These are phyloP conservation scores for Bactericera cockerelli DNA, from an alignment of 1,140 invertebrate species.

Conservation along the genomic window DNA sequence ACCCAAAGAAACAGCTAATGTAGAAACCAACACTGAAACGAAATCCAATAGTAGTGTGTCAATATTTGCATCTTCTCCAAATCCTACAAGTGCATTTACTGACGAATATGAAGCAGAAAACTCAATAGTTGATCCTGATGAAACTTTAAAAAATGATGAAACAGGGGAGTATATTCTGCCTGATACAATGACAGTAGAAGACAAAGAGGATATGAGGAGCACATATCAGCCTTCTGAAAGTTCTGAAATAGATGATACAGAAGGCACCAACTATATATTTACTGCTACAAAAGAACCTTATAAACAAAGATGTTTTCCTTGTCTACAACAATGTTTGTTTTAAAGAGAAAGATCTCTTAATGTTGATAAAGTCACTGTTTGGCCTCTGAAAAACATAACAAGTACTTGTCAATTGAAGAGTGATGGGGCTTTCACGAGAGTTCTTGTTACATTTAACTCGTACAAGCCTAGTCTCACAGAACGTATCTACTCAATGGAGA, in stretches of 20 bases:
- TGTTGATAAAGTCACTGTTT: not conserved
- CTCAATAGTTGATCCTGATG: not conserved
- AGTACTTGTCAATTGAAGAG: not conserved
- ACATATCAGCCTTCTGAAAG: conserved; percentile 19
- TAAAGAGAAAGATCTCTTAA: conserved; percentile 26
- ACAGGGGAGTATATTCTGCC: not conserved
- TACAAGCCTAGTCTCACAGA: not conserved
- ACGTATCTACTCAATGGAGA: not conserved
- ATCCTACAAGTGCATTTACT: not conserved
- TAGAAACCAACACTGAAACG: not conserved
- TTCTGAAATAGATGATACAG: conserved; percentile 20
- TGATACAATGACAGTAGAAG: conserved; percentile 15
- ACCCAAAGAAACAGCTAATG: not conserved
- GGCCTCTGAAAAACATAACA: not conserved
- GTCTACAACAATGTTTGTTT: conserved; percentile 27
- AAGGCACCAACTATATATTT: not conserved
- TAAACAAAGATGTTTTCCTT: conserved; percentile 26
- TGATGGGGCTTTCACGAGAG: conserved; percentile 4
- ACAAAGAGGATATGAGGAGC: too few species aligned
- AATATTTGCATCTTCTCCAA: not conserved
- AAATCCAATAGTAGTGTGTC: not conserved
- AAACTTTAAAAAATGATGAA: conserved; percentile 9
- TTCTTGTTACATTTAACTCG: conserved; percentile 12
- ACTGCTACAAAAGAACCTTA: conserved; percentile 24
- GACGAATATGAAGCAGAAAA: not conserved